phyloP scores from a whole-genome alignment of 2,888 invertebrate species.

The Caenorhabditis sp. region DNA sequence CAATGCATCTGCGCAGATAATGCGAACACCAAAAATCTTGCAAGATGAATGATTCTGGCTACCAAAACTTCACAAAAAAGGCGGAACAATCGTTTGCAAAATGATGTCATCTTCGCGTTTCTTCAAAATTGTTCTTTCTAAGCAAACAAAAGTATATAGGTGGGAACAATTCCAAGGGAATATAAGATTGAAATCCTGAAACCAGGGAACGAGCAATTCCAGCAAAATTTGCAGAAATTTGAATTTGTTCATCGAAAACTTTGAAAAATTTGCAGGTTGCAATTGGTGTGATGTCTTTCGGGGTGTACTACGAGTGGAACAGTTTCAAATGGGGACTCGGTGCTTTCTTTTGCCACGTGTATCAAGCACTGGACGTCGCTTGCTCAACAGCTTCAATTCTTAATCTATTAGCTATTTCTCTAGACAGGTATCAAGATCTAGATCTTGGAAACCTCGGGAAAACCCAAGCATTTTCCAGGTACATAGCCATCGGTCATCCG shows the following conservation, averaged over 20 bases:
- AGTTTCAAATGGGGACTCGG: slow-evolving; percentile 89
- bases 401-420: slow-evolving; percentile 97
- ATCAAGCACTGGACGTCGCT: slow-evolving; percentile 97
- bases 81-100: slow-evolving; percentile 9
- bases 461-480: too few relatives aligned
- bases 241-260: not conserved
- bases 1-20: slow-evolving; percentile 47
- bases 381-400: slow-evolving; percentile 98
- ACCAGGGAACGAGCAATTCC: too few relatives aligned
- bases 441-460: too few relatives aligned
- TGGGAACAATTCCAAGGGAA: not conserved
- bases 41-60: slow-evolving; percentile 30
- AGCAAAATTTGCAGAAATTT: not conserved
- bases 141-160: not conserved
- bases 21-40: slow-evolving; percentile 55
- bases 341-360: slow-evolving; percentile 94
- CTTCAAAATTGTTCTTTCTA: too few relatives aligned
- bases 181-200: too few relatives aligned
- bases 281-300: slow-evolving; percentile 98
- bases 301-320: slow-evolving; percentile 92
- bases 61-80: not conserved
- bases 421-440: slow-evolving; percentile 99
- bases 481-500: slow-evolving; percentile 81
- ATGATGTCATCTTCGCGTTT: slow-evolving; percentile 44
- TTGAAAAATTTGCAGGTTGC: slow-evolving; percentile 88